Percentiles rank a stretch among this genome's conserved stretches.
Evolutionary conservation across 1,140 invertebrate genomes (phyloP).

Genomic region (Pogonognathellus flavescens): DNA sequence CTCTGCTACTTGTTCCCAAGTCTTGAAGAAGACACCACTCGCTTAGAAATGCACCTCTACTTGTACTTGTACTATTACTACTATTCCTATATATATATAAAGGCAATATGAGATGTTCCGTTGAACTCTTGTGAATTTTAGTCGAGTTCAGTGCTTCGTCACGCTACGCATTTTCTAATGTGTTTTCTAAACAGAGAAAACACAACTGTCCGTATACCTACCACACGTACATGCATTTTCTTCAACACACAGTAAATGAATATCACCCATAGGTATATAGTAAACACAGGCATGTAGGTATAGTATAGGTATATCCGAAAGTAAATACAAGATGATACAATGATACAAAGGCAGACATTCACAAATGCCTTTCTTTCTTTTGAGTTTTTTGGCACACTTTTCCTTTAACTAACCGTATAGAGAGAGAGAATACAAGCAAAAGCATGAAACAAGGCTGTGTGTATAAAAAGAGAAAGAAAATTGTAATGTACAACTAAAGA

Average conservation of each 20-base stretch:
- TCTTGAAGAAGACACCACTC: no score
- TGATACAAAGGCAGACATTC: background rate
- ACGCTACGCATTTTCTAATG: constrained; percentile 12
- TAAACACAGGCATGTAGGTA: no score
- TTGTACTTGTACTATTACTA: no score
- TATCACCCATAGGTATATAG: background rate
- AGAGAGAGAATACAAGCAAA: background rate
- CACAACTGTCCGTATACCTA: background rate
- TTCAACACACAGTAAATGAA: background rate
- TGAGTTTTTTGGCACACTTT: constrained; percentile 34
- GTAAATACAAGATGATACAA: no score
- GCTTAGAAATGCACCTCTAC: no score
- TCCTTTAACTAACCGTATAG: no score
- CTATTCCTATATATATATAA: no score
- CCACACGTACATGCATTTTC: background rate
- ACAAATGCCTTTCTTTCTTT: background rate
- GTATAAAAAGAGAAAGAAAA: no score
- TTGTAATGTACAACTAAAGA: background rate
- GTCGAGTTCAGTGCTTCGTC: no score
- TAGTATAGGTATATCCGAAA: no score
- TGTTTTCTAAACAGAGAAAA: background rate
- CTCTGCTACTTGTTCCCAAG: no score
- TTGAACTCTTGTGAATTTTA: background rate
- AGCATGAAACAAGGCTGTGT: background rate
- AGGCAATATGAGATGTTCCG: background rate